Evolutionary conservation across 2,888 invertebrate genomes (phyloP), one percentile per base, ranked within the genome.

Genomic region (Nomada fucata): DNA sequence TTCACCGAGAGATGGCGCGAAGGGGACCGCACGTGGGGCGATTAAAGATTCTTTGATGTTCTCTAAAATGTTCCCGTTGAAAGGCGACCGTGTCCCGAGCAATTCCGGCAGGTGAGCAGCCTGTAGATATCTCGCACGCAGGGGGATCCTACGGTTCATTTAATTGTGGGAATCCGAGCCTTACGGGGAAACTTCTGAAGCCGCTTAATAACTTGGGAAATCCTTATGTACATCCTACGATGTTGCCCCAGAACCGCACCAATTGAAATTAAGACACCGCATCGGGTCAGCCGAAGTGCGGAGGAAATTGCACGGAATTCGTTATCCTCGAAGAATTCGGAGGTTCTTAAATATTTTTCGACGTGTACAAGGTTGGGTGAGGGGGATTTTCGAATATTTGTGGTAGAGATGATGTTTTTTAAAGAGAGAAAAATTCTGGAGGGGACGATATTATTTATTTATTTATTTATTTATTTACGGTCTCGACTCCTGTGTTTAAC

Each of bases 21-120:
- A 84, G 75, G 86, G 86, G 78, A 85, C 81, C 86, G 85, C 75
- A 80, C 79, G 85, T 61, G 83, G 85, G 81, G 80, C 89, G 91
- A 90, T 91, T 88, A 91, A 89, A 87, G 90, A 92, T 92, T 92
- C 93, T 93, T 93, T 93, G 93, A 93, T 93, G 92, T 93, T 91
- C 86, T 82, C 90, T 89, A 90, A 92, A 92, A 92, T 90, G 91
- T 89, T 90, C 87, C 63, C 89, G 91, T 86, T 92, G 91, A 92
- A 93, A 93, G 92, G 91, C 91, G 85, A 88, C 88, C 88, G 90
- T 88, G 90, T 90, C 89, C 89, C 90, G 88, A 90, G 90, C 91
- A 90, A 92, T 92, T 91, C 85, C 90, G 88, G 89, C 92, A 92
- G 92, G 92, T 92, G 92, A 91, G 90, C 87, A 87, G 86, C 82